Percentiles rank a stretch among this genome's conserved stretches.
phyloP scores from a whole-genome alignment of 2,797 vertebrate genomes.

The Phalanger gymnotis region DNA sequence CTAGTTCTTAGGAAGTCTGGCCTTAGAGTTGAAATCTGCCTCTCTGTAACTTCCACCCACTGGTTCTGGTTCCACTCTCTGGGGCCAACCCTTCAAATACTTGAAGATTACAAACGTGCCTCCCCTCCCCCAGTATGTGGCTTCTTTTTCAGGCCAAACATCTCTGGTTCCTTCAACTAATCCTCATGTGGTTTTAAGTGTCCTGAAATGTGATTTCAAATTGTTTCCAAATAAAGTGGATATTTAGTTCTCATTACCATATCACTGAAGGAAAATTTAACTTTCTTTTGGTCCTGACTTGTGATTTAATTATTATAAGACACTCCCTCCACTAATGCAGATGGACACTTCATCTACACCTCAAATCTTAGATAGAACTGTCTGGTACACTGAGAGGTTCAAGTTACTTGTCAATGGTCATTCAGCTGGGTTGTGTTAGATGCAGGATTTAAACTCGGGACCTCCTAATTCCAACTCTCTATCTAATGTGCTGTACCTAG shows the following conservation, averaged over 20 bases:
- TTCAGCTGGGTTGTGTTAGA: neutral
- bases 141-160: neutral
- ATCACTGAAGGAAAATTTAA: neutral
- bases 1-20: neutral
- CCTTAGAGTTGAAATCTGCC: neutral
- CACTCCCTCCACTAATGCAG: neutral
- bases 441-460: neutral
- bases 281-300: neutral
- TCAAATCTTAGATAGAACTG: neutral
- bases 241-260: neutral
- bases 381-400: neutral
- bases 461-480: neutral
- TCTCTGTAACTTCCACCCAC: neutral
- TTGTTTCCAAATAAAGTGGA: neutral
- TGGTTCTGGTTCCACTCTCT: neutral
- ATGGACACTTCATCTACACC: neutral
- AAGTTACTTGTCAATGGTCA: neutral
- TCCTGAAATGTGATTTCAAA: neutral
- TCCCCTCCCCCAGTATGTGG: too few relatives aligned
- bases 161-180: neutral
- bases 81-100: neutral
- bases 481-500: neutral
- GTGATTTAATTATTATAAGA: neutral
- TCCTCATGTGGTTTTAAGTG: neutral
- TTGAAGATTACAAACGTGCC: too few relatives aligned